Percentiles rank a stretch among this genome's conserved stretches.
Evolutionary conservation across 2,113 vertebrate genomes (phyloP).

Genomic region (Chlorodrepanis virens): DNA sequence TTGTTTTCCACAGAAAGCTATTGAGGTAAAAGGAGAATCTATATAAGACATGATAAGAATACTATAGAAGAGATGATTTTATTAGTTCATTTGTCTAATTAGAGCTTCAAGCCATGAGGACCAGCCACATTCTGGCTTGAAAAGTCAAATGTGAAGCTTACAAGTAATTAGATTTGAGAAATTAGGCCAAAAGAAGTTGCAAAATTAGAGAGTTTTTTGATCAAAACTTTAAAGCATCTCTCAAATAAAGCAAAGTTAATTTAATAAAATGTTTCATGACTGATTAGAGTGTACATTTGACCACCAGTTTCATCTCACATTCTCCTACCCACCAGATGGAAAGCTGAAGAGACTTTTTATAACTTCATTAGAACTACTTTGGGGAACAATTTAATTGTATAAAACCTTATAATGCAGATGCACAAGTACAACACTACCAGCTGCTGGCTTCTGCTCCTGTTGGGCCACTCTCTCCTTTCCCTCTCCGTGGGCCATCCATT

Average conservation of each 20-base stretch:
- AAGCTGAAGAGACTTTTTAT: constrained; percentile 38
- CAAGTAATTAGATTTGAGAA: not conserved
- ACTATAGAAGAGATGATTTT: not conserved
- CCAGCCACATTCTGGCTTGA: not conserved
- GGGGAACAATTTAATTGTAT: constrained; percentile 58
- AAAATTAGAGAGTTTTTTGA: not conserved
- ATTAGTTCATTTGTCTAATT: not conserved
- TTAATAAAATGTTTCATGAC: not conserved
- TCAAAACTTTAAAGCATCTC: not conserved
- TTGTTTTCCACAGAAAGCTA: not conserved
- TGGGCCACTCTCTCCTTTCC: not conserved
- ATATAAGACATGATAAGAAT: too few species aligned
- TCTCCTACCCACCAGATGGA: constrained; percentile 53
- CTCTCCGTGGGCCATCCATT: not conserved
- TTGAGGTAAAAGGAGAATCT: not conserved
- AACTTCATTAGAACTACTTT: constrained; percentile 35
- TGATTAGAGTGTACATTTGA: constrained; percentile 23
- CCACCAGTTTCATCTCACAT: constrained; percentile 25
- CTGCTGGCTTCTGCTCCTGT: constrained; percentile 31
- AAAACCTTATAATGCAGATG: constrained; percentile 46
- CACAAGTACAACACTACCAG: constrained; percentile 26
- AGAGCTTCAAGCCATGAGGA: not conserved
- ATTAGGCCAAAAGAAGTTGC: not conserved
- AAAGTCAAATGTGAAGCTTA: not conserved
- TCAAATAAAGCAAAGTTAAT: constrained; percentile 10